Percentiles rank a stretch among this genome's conserved stretches.
These are phyloP conservation scores for Sylvia borin DNA, from an alignment of 2,797 vertebrate species.

Conservation along the genomic window DNA sequence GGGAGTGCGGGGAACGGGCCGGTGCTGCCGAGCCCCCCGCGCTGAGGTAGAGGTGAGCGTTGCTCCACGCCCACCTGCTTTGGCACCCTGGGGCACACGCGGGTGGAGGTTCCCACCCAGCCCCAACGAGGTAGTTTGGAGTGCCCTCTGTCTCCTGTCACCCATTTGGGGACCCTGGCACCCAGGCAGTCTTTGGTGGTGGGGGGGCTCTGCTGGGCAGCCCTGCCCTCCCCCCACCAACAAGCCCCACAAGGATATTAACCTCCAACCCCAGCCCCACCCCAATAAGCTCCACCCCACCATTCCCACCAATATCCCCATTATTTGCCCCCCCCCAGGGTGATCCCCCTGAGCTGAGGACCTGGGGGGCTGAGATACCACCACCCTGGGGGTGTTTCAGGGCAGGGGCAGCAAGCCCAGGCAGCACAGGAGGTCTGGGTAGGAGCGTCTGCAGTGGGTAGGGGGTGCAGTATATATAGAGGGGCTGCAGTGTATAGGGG, in stretches of 20 bases:
- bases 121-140: conserved; percentile 44
- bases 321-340: background rate
- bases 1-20: background rate
- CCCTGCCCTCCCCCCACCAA: background rate
- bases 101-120: background rate
- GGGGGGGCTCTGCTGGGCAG: background rate
- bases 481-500: background rate
- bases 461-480: background rate
- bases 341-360: background rate
- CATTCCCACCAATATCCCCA: background rate
- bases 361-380: background rate
- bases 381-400: background rate
- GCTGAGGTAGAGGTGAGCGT: conserved; percentile 40
- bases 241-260: background rate
- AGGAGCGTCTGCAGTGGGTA: background rate
- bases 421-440: background rate
- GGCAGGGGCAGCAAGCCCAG: background rate
- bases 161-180: accelerated
- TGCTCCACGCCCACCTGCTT: background rate
- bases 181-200: background rate
- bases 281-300: background rate
- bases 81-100: background rate
- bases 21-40: accelerated
- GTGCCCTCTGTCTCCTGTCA: background rate
- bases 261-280: background rate